phyloP scores from a whole-genome alignment of 2,797 vertebrate genomes.

The Gymnocypris eckloni region DNA sequence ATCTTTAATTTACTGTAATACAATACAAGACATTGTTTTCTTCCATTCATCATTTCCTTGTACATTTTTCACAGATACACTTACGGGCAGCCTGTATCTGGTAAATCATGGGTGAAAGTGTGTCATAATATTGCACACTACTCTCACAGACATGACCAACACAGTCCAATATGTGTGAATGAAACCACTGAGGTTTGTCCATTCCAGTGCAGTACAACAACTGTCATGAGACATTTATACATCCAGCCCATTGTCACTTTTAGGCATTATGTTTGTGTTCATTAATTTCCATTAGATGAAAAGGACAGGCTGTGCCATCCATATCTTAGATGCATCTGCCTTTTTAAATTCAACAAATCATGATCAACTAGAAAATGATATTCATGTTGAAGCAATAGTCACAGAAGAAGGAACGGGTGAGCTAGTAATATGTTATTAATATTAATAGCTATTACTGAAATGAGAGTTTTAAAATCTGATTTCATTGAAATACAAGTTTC shows the following conservation, averaged over 20 bases:
- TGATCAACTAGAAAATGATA: neutral
- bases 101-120: constrained; percentile 45
- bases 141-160: neutral
- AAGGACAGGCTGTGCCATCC: constrained; percentile 39
- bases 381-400: constrained; percentile 21
- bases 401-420: constrained; percentile 61
- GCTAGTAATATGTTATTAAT: neutral
- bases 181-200: neutral
- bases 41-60: neutral
- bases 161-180: neutral
- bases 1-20: neutral
- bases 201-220: neutral
- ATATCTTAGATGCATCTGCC: constrained; percentile 10
- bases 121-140: constrained; percentile 21
- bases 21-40: no score
- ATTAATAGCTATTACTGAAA: neutral
- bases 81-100: constrained; percentile 53
- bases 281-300: neutral
- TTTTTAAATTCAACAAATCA: constrained; percentile 16
- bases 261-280: neutral
- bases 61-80: constrained; percentile 45
- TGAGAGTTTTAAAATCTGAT: neutral
- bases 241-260: neutral
- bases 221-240: neutral
- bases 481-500: neutral